A percentile compares a stretch with the other conserved stretches of the same genome.
These are phyloP conservation scores for Acleris laterana DNA, from an alignment of 2,888 invertebrate species.

Conservation along the genomic window DNA sequence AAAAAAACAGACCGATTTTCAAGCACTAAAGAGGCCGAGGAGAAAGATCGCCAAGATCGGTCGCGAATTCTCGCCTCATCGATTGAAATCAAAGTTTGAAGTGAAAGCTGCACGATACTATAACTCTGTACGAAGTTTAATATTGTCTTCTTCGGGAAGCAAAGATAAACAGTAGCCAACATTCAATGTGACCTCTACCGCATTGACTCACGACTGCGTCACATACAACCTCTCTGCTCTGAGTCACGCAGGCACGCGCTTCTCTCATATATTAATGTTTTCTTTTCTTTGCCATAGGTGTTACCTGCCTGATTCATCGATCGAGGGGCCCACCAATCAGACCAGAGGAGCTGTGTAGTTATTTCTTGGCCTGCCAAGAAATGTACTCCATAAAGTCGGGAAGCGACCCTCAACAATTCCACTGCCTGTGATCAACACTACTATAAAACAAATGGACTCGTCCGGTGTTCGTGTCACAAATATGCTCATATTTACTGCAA, in stretches of 20 bases:
- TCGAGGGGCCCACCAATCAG: constrained; percentile 47
- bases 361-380: constrained; percentile 4
- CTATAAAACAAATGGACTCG: constrained; percentile 73
- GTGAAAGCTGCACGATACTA: constrained; percentile 29
- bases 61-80: constrained; percentile 8
- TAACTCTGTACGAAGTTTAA: constrained; percentile 7
- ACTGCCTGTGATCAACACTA: constrained; percentile 71
- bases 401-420: constrained; percentile 66
- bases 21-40: constrained; percentile 11
- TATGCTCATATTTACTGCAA: constrained; percentile 34
- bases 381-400: constrained; percentile 47
- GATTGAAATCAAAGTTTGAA: constrained; percentile 26
- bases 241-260: constrained; percentile 60
- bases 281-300: constrained; percentile 71
- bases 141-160: constrained; percentile 25
- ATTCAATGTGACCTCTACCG: constrained; percentile 58
- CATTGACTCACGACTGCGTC: constrained; percentile 70
- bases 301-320: constrained; percentile 68
- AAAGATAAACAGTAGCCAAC: constrained; percentile 48
- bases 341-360: constrained; percentile 38
- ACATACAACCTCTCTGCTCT: constrained; percentile 50
- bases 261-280: constrained; percentile 52
- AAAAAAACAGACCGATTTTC: constrained; percentile 23
- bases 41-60: constrained; percentile 7
- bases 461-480: constrained; percentile 60